These are phyloP conservation scores for Apostichopus leukothele DNA, from an alignment of 53 echinoderm and acorn worm species.

Conservation along the genomic window DNA sequence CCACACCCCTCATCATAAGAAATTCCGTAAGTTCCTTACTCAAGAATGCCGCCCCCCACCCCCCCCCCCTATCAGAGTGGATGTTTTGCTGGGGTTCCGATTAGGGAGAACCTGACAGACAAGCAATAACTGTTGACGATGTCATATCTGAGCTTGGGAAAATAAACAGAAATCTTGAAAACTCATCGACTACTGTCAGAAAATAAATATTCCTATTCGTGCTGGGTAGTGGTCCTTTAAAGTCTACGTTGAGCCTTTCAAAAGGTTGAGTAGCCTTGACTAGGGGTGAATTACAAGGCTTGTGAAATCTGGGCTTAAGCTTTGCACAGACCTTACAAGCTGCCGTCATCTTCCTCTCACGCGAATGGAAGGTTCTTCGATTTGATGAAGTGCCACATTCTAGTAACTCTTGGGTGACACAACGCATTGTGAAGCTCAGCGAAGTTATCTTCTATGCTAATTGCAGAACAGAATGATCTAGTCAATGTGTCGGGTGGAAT, in stretches of 20 bases:
- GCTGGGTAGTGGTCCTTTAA: conserved; percentile 46
- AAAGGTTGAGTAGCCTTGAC: conserved; percentile 49
- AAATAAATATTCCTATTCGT: conserved; percentile 36
- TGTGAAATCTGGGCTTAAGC: conserved; percentile 37
- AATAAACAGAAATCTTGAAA: conserved; percentile 42
- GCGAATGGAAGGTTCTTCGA: conserved; percentile 35
- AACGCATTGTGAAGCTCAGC: conserved; percentile 43
- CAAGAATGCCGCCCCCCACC: conserved; percentile 38
- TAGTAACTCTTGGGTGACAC: conserved; percentile 41
- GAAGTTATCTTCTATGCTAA: conserved; percentile 13
- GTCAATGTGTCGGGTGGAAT: conserved; percentile 46
- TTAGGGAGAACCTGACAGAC: conserved; percentile 36
- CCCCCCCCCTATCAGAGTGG: conserved; percentile 29
- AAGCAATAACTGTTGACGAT: conserved; percentile 32
- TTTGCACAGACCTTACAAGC: conserved; percentile 43
- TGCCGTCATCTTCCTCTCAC: conserved; percentile 38
- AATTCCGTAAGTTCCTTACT: conserved; percentile 54
- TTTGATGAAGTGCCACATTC: conserved; percentile 49
- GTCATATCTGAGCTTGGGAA: conserved; percentile 48
- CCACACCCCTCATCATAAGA: conserved; percentile 42
- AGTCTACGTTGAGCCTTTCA: conserved; percentile 39
- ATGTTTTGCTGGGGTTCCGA: conserved; percentile 40
- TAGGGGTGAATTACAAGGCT: conserved; percentile 26
- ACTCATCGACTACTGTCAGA: conserved; percentile 40
- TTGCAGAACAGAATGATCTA: conserved; percentile 42